Evolutionary conservation across 2,113 vertebrate genomes (phyloP).

Genomic region (Ciconia maguari): DNA sequence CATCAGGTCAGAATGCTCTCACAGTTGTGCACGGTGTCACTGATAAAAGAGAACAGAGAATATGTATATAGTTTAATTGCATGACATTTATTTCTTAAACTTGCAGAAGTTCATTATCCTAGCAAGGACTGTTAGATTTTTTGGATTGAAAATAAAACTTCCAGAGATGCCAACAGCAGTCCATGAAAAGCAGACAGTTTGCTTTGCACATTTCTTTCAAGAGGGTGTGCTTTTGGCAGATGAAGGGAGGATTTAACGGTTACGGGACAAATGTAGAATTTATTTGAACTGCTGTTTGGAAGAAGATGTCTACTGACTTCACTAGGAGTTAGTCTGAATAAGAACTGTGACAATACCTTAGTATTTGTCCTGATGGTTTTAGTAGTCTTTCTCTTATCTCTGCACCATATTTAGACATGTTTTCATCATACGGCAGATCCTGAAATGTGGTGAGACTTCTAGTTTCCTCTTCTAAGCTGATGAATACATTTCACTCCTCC

Average conservation of each 20-base stretch:
- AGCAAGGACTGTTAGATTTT: neutral
- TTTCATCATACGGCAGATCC: neutral
- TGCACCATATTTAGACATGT: neutral
- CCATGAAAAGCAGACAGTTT: slow-evolving; percentile 1
- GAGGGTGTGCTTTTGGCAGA: neutral
- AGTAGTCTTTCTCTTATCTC: neutral
- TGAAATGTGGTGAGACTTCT: neutral
- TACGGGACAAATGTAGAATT: neutral
- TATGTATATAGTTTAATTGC: slow-evolving; percentile 19
- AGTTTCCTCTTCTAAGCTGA: neutral
- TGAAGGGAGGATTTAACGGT: neutral
- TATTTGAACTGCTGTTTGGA: neutral
- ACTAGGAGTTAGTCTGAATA: neutral
- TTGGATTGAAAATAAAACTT: slow-evolving; percentile 29
- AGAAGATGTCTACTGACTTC: neutral
- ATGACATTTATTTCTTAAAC: slow-evolving; percentile 32
- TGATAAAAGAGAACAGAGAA: neutral
- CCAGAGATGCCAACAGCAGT: neutral
- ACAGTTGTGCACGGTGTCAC: neutral
- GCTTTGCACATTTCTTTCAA: neutral
- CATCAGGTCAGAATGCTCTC: slow-evolving; percentile 18
- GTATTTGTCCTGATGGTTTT: neutral
- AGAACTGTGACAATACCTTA: neutral
- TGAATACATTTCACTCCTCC: neutral
- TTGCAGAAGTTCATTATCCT: neutral